These are phyloP conservation scores for Lathamus discolor DNA, from an alignment of 2,113 vertebrate genomes.

Conservation along the genomic window DNA sequence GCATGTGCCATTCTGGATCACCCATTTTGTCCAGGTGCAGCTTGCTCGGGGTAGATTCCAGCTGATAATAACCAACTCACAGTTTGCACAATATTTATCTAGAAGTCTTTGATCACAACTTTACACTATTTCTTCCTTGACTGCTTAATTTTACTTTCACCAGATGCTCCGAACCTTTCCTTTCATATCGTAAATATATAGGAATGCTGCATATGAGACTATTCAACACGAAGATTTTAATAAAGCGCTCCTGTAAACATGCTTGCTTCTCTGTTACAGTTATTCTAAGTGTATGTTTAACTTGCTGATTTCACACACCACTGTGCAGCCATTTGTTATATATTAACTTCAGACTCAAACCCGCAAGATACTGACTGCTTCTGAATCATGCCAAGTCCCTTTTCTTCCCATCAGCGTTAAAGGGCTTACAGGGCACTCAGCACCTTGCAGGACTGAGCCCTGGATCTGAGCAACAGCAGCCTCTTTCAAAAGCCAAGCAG, in stretches of 20 bases:
- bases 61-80: neutral
- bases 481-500: constrained; percentile 1
- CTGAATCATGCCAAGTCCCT: neutral
- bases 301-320: constrained; percentile 46
- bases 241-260: neutral
- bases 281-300: constrained; percentile 68
- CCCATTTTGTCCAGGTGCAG: neutral
- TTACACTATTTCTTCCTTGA: neutral
- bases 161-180: neutral
- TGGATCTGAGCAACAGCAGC: constrained; percentile 3
- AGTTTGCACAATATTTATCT: neutral
- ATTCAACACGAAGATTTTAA: neutral
- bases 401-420: neutral
- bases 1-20: neutral
- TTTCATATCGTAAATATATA: neutral
- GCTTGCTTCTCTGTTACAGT: constrained; percentile 9
- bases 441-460: neutral
- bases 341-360: constrained; percentile 70
- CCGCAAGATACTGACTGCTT: neutral
- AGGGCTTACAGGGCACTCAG: neutral
- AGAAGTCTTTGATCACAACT: neutral
- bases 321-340: constrained; percentile 62
- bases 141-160: neutral
- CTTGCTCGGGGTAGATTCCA: neutral
- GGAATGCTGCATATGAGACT: neutral